phyloP scores from a whole-genome alignment of 2,888 invertebrate species.

The Hemicrepidius hirtus region DNA sequence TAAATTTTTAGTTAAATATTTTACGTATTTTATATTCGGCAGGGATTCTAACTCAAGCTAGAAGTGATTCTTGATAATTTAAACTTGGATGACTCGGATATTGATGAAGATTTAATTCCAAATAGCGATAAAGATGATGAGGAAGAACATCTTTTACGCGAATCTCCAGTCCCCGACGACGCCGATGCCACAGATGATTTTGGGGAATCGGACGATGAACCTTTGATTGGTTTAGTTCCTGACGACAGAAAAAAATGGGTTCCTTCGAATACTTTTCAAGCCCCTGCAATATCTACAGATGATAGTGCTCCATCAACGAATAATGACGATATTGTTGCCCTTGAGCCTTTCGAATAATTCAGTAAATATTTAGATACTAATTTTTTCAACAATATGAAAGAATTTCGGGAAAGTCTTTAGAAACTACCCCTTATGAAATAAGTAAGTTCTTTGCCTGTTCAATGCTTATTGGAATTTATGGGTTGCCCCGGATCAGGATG shows the following conservation, averaged over 20 bases:
- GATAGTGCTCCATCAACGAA: not conserved
- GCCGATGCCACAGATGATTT: slow-evolving; percentile 5
- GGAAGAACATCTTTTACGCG: not conserved
- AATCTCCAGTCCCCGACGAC: slow-evolving; percentile 1
- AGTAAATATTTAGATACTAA: slow-evolving; percentile 11
- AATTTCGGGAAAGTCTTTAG: slow-evolving; percentile 17
- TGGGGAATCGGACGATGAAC: slow-evolving; percentile 11
- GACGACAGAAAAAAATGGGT: slow-evolving; percentile 8
- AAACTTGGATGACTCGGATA: slow-evolving; percentile 13
- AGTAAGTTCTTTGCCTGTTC: slow-evolving; percentile 15
- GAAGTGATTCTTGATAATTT: slow-evolving; percentile 9
- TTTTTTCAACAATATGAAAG: slow-evolving; percentile 19
- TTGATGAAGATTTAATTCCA: slow-evolving; percentile 13
- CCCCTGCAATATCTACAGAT: slow-evolving; percentile 9
- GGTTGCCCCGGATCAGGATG: slow-evolving; percentile 11
- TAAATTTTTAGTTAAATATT: not conserved
- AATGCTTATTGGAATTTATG: slow-evolving; percentile 24
- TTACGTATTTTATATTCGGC: slow-evolving; percentile 8
- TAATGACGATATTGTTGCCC: slow-evolving; percentile 14
- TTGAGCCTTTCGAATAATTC: slow-evolving; percentile 20
- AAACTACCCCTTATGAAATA: slow-evolving; percentile 21
- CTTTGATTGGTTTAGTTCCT: slow-evolving; percentile 6
- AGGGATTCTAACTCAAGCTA: slow-evolving; percentile 4
- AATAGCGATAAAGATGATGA: slow-evolving; percentile 14
- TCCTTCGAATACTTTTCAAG: slow-evolving; percentile 2